Conservation (phyloP, 2,797 vertebrate species). For the Hapalemur alaotrensis region DNA sequence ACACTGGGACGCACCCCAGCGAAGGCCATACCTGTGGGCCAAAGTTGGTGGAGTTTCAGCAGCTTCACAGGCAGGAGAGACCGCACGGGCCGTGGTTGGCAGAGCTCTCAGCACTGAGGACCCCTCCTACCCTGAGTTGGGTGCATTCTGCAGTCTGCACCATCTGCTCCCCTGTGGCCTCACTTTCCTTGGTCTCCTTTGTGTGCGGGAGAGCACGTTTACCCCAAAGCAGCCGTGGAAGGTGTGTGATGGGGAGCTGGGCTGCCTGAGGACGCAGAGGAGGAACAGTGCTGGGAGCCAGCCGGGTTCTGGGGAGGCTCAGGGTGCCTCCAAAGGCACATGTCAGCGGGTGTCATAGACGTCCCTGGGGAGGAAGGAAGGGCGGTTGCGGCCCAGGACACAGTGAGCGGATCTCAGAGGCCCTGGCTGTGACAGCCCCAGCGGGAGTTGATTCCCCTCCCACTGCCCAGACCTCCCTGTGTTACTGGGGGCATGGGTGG, state of each 20-base stretch:
- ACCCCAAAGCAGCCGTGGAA: neutral
- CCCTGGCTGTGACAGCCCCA: fast-evolving
- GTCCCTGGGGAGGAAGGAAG: neutral
- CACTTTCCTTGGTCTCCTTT: neutral
- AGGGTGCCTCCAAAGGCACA: no score
- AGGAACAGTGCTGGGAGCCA: neutral
- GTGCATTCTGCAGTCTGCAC: neutral
- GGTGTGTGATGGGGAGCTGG: neutral
- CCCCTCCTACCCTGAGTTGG: no score
- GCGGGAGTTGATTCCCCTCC: neutral
- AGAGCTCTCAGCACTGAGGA: fast-evolving
- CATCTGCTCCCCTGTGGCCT: neutral
- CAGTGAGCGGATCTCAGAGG: neutral
- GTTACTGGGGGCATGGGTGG: fast-evolving
- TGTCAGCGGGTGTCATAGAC: neutral
- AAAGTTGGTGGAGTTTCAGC: neutral
- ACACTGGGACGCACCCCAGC: neutral
- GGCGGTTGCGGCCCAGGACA: neutral
- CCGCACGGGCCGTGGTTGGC: fast-evolving
- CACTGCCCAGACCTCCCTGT: fast-evolving
- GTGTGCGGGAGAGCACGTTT: neutral
- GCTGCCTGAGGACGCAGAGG: neutral
- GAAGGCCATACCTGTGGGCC: fast-evolving
- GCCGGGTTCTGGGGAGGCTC: neutral
- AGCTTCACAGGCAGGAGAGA: neutral